Base-by-base conservation (phyloP, 2,113 vertebrate species). In the Tyto alba region DNA sequence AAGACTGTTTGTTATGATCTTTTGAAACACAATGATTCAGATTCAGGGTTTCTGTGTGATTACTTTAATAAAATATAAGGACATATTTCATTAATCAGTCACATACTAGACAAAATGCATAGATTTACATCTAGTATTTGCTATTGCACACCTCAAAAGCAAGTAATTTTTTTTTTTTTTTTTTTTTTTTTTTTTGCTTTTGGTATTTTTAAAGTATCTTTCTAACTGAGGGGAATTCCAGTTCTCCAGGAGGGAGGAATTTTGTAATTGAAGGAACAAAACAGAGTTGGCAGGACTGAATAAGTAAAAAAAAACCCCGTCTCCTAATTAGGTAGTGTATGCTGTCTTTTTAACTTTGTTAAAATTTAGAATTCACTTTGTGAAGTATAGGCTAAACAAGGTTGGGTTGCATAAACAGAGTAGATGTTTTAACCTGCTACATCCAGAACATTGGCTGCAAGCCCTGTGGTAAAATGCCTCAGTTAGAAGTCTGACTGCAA, bases 51-150 rank as follows among this genome's bases (percentile, higher is more conserved):
- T 89, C 30, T 96, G 41, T 73, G 88, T 84, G 55, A 75, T 97
- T 98, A 50, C 74, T 89, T 97, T 93, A 95, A 97, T 96, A 96
- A 97, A 97, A 91, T 88, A 77, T 72, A 95, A 96, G 81, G 40
- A 68, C 83, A 62, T 62, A 60, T 95, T 97, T 97, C 86, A 97
- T 97, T 96, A 96, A 97, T 97, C 95, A 83, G 94, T 96, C 96
- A 93, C 5, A 45, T 81, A 94, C 26, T 62, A 95, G 86, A 89
- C 66, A 89, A 80, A 90, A 91, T 81, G 53, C 18, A 59, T 84
- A 95, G 72, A 95, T 90, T 97, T 96, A 83, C 84, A 96, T 95
- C 96, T 97, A 91, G 68, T 25, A 85, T 95, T 96, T 94, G 73
- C 64, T 96, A 71, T 60, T 76, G 10, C 68, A 59, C 77, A 77